Conservation (phyloP, 2,113 vertebrate genomes). For the Seriola aureovittata region DNA sequence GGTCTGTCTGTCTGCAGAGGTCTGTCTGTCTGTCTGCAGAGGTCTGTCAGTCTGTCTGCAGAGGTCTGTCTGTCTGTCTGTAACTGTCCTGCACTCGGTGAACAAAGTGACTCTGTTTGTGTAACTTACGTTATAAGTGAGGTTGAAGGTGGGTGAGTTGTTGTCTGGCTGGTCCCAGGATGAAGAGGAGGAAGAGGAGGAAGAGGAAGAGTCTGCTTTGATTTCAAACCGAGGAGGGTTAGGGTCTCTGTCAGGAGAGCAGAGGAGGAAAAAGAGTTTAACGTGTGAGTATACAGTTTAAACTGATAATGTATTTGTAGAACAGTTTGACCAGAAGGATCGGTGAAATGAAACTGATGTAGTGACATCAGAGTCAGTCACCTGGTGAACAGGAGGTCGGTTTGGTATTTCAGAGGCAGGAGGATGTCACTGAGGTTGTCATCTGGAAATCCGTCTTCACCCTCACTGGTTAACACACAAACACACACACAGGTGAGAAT, state of each 20-base stretch:
- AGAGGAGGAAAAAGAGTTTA: background rate
- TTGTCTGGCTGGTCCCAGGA: constrained; percentile 77
- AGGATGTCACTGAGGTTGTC: constrained; percentile 89
- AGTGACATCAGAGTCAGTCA: background rate
- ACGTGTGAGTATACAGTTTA: no score
- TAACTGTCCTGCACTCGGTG: no score
- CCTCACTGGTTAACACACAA: constrained; percentile 85
- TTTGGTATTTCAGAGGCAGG: constrained; percentile 90
- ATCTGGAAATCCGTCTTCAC: constrained; percentile 87
- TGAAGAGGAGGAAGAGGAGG: constrained; percentile 46
- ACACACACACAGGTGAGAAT: background rate
- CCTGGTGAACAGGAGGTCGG: constrained; percentile 94
- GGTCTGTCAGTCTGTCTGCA: no score
- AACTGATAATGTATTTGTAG: no score
- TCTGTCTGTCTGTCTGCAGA: no score
- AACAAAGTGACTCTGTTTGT: background rate
- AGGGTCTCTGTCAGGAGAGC: constrained; percentile 80
- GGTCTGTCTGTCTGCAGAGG: no score
- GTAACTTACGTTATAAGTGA: constrained; percentile 84
- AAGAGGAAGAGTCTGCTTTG: constrained; percentile 69
- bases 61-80: no score
- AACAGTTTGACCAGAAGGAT: no score
- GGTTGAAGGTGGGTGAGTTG: constrained; percentile 84
- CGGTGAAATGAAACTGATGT: background rate
- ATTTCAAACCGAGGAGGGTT: constrained; percentile 89